Evolutionary conservation across 1,140 invertebrate species (phyloP).

Genomic region (Sesamia nonagrioides): DNA sequence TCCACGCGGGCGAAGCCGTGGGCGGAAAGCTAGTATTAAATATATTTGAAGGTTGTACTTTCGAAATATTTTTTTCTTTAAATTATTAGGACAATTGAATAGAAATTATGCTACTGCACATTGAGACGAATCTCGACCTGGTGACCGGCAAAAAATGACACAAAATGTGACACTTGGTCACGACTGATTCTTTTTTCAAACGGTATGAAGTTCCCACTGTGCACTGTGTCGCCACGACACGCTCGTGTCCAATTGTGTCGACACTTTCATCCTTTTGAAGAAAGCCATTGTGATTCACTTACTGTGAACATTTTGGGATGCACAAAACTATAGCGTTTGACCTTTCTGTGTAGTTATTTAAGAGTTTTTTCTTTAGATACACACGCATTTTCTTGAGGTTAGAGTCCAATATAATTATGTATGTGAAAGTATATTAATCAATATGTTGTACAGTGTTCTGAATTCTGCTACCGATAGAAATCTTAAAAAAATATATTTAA

Average conservation of each 20-base stretch:
- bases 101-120: neutral
- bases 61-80: neutral
- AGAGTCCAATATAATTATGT: too few relatives aligned
- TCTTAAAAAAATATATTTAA: too few relatives aligned
- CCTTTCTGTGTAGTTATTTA: neutral
- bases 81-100: neutral
- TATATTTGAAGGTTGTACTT: too few relatives aligned
- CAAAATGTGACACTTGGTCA: slow-evolving; percentile 64
- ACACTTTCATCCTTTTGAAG: slow-evolving; percentile 57
- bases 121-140: slow-evolving; percentile 25
- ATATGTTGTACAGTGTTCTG: too few relatives aligned
- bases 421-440: too few relatives aligned
- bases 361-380: neutral
- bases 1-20: too few relatives aligned
- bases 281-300: slow-evolving; percentile 31
- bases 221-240: slow-evolving; percentile 51
- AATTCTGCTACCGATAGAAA: too few relatives aligned
- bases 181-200: slow-evolving; percentile 63
- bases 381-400: too few relatives aligned
- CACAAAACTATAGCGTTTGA: slow-evolving; percentile 5
- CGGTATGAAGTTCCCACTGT: slow-evolving; percentile 55
- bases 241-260: slow-evolving; percentile 56
- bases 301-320: slow-evolving; percentile 8
- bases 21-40: too few relatives aligned
- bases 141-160: slow-evolving; percentile 66